Conservation (phyloP, 2,113 vertebrate genomes). For the Gallinago paraguaiae region DNA sequence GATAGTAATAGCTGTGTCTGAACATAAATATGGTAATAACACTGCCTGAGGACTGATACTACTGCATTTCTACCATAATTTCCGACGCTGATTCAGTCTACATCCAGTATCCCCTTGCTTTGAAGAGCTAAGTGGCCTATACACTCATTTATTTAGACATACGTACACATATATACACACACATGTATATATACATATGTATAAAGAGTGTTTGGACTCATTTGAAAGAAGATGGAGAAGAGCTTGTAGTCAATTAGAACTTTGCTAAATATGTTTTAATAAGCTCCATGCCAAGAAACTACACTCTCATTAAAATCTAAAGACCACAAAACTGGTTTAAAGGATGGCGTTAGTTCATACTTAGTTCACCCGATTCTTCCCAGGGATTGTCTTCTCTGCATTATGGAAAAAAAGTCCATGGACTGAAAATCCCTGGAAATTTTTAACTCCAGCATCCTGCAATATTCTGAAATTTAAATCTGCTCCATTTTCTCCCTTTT, state of each 20-base stretch:
- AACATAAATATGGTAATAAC: background rate
- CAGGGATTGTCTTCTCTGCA: background rate
- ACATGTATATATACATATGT: accelerated
- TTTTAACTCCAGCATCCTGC: background rate
- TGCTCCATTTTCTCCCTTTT: background rate
- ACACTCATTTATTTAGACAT: background rate
- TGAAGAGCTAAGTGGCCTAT: background rate
- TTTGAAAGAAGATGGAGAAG: background rate
- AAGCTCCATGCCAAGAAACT: background rate
- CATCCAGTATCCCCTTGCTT: background rate
- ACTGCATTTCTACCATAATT: background rate
- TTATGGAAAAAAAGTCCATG: background rate
- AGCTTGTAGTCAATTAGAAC: background rate
- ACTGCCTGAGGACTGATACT: background rate
- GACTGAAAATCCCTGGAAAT: background rate
- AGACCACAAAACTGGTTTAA: background rate
- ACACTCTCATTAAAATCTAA: background rate
- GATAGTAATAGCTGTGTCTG: background rate
- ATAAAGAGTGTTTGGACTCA: background rate
- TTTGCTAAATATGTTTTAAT: background rate
- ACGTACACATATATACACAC: background rate
- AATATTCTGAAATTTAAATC: background rate
- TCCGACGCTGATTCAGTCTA: background rate
- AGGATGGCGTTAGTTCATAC: background rate
- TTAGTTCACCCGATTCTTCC: background rate